Percentiles rank a stretch among this genome's conserved stretches.
Conservation (phyloP, 2,797 vertebrate genomes). For the Esox lucius region DNA sequence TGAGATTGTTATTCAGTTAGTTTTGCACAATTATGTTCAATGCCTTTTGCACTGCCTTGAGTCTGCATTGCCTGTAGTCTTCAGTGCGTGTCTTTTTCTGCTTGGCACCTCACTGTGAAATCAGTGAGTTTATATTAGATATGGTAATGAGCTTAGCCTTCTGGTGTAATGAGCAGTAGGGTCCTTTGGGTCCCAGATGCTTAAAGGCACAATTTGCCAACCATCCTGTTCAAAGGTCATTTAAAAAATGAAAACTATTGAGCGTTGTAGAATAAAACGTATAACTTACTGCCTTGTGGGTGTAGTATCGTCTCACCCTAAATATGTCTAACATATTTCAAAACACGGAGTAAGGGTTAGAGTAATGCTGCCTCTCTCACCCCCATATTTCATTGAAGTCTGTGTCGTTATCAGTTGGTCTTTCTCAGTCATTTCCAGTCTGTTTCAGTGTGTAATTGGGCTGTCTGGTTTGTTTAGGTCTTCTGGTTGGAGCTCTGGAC, state of each 20-base stretch:
- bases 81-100: neutral
- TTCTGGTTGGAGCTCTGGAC: constrained; percentile 93
- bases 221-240: neutral
- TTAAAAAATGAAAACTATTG: neutral
- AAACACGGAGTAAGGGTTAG: neutral
- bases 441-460: neutral
- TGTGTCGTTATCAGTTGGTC: neutral
- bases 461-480: constrained; percentile 70
- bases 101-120: constrained; percentile 9
- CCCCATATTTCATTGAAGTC: neutral
- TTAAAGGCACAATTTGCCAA: neutral
- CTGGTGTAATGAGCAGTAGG: neutral
- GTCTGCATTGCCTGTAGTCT: neutral
- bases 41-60: neutral
- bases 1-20: neutral
- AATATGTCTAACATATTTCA: neutral
- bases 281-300: neutral
- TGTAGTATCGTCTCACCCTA: neutral
- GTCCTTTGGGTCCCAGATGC: neutral
- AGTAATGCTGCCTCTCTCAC: neutral
- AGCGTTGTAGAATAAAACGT: neutral
- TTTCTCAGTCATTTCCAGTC: neutral
- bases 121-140: neutral
- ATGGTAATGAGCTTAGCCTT: constrained; percentile 4
- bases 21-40: neutral